phyloP scores from a whole-genome alignment of 2,113 vertebrate genomes.

The Syngnathoides biaculeatus region DNA sequence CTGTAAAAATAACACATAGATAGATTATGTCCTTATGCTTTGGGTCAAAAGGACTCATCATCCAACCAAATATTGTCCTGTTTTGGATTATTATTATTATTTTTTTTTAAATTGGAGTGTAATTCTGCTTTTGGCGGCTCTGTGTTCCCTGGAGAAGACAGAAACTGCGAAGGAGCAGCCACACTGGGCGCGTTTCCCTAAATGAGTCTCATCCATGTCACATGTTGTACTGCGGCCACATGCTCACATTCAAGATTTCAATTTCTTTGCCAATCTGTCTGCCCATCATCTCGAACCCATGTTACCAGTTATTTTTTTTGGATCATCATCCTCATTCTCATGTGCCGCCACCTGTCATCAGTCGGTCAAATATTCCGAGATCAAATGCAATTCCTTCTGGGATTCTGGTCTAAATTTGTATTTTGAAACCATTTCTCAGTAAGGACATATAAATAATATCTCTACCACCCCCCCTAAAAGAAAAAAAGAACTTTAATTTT shows the following conservation, averaged over 20 bases:
- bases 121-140: conserved; percentile 12
- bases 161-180: conserved; percentile 22
- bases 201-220: background rate
- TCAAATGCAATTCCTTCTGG: no score
- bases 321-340: background rate
- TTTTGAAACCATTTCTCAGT: background rate
- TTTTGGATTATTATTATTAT: background rate
- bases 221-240: conserved; percentile 29
- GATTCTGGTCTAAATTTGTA: background rate
- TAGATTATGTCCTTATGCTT: background rate
- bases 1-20: conserved; percentile 64
- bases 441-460: no score
- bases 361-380: no score
- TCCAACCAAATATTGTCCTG: background rate
- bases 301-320: no score
- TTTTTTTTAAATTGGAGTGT: conserved; percentile 7
- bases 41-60: background rate
- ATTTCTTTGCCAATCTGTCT: no score
- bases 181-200: conserved; percentile 31
- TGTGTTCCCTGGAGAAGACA: conserved; percentile 18
- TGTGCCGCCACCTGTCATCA: no score
- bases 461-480: no score
- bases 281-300: no score
- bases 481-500: no score
- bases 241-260: conserved; percentile 5